phyloP scores from a whole-genome alignment of 2,797 vertebrate genomes.

The Pogonophryne albipinna region DNA sequence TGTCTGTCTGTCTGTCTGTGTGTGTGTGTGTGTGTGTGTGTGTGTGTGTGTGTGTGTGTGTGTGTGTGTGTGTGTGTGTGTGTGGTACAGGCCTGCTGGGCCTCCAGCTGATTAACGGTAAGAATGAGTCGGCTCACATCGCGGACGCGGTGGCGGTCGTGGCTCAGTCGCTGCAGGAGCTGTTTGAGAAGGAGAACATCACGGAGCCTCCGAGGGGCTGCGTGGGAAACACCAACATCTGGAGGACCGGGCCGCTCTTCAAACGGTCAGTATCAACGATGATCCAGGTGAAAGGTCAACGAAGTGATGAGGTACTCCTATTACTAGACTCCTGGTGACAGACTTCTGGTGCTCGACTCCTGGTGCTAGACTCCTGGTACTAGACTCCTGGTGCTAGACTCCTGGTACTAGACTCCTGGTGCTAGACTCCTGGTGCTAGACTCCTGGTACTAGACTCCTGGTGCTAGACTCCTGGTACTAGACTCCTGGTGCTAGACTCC shows the following conservation, averaged over 20 bases:
- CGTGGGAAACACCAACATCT: slow-evolving; percentile 99
- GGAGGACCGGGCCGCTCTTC: slow-evolving; percentile 98
- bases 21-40: not conserved
- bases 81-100: slow-evolving; percentile 91
- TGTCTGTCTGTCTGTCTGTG: not conserved
- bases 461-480: no score
- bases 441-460: no score
- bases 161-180: slow-evolving; percentile 96
- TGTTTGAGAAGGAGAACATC: slow-evolving; percentile 99
- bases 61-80: slow-evolving; percentile 1
- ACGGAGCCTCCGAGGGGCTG: slow-evolving; percentile 96
- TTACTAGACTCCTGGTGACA: no score
- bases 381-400: no score
- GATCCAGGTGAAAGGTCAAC: not conserved
- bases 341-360: no score
- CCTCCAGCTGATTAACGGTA: slow-evolving; percentile 98
- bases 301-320: no score
- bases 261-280: slow-evolving; percentile 87
- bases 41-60: not conserved
- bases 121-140: slow-evolving; percentile 98
- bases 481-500: no score
- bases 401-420: no score
- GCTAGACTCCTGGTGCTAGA: no score
- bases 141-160: slow-evolving; percentile 96
- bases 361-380: no score